Percentiles rank a stretch among this genome's conserved stretches.
Conservation (phyloP, 2,797 vertebrate species). For the Leuciscus waleckii region DNA sequence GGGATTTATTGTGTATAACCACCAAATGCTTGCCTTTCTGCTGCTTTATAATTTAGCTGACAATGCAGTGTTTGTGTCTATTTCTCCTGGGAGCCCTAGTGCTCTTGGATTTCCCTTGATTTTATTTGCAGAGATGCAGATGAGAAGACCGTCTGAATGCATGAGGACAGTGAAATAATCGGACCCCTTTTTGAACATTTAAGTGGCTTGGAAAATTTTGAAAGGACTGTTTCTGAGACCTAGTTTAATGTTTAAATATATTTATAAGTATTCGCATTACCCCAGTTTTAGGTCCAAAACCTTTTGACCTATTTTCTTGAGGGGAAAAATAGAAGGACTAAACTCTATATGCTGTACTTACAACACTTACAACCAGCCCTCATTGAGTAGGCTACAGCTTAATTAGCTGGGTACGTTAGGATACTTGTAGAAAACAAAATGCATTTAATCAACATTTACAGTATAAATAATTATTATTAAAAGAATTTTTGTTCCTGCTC, state of each 20-base stretch:
- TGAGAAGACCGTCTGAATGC: conserved; percentile 24
- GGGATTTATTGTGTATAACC: conserved; percentile 25
- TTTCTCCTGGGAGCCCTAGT: conserved; percentile 42
- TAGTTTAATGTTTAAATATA: conserved; percentile 33
- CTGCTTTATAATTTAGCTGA: conserved; percentile 25
- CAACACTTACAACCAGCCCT: background rate
- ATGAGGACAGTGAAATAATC: conserved; percentile 37
- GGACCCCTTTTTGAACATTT: conserved; percentile 25
- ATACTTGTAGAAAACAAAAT: background rate
- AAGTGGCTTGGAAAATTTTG: conserved; percentile 42
- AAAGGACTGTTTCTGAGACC: conserved; percentile 11
- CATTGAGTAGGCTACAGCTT: background rate
- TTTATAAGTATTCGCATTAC: conserved; percentile 36
- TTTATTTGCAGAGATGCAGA: conserved; percentile 45
- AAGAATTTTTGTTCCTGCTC: background rate
- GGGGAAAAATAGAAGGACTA: background rate
- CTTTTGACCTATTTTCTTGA: background rate
- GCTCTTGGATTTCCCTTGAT: conserved; percentile 32
- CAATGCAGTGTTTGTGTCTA: conserved; percentile 34
- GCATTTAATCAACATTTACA: background rate
- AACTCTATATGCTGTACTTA: background rate
- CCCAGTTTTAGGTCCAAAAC: conserved; percentile 13
- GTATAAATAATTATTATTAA: background rate
- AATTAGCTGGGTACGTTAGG: background rate
- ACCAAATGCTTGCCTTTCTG: conserved; percentile 4